Evolutionary conservation across 2,888 invertebrate genomes (phyloP), one percentile per base, ranked within the genome.

Genomic region (Hydroisotoma schaefferi): DNA sequence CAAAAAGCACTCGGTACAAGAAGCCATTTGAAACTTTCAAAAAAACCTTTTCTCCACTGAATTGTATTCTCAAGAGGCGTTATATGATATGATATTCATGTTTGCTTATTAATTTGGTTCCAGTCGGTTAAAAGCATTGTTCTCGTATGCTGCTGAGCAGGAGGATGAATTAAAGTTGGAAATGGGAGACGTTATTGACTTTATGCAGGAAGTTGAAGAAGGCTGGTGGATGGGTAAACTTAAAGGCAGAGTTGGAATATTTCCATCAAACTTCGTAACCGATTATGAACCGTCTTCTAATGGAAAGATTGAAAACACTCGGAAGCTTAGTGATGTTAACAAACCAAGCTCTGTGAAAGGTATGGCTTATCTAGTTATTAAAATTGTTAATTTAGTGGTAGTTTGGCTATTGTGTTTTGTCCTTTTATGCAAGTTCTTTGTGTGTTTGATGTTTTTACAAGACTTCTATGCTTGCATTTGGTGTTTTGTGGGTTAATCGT

Each of bases 211-310:
- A 83, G 88, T 87, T 54, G 94, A 95, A 77, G 93, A 94, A 76
- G 94, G 94, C 29, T 90, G 89, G 88, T 94, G 92, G 93, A 86
- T 87, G 81, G 94, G 94, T 65, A 82, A 85, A 59, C 80, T 90
- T 48, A 85, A 87, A 76, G 89, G 88, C 2, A 63, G 78, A 74
- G 74, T 87, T 63, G 95, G 97, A 26, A 92, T 95, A 65, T 97
- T 95, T 77, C 97, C 95, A 3, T 95, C 94, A 6, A 97, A 97
- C 81, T 97, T 95, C 80, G 95, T 95, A 37, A 84, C 86, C 73
- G 76, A 78, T 61, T 65, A 77, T 23, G 74, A 68, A 29, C 26
- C 65, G 46, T 70, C 38, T n/a, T 33, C 55, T 6, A 64, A 59
- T 49, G 52, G 57, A 51, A 62, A 54, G 20, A 43, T 4, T 40